phyloP scores from a whole-genome alignment of 2,888 invertebrate genomes.

The Xiphydria camelus region DNA sequence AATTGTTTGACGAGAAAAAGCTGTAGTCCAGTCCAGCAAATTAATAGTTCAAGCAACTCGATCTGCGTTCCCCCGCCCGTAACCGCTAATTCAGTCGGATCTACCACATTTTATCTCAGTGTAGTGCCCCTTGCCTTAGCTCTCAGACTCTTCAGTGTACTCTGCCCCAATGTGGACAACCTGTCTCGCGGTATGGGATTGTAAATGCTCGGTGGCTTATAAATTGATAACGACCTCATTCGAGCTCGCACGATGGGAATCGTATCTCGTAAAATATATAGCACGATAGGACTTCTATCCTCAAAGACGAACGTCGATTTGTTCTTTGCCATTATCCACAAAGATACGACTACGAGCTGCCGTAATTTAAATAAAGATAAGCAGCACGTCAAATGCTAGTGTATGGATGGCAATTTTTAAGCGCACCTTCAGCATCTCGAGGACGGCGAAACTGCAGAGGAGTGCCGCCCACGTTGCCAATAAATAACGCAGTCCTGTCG shows the following conservation, averaged over 20 bases:
- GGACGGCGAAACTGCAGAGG: conserved; percentile 7
- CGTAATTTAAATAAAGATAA: too few species aligned
- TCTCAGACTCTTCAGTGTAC: neutral
- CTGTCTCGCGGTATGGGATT: neutral
- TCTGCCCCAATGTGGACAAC: neutral
- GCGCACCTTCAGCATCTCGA: conserved; percentile 7
- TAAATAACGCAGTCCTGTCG: conserved; percentile 8
- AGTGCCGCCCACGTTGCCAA: conserved; percentile 7
- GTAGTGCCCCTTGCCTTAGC: neutral
- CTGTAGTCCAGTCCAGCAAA: too few species aligned
- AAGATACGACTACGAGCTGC: too few species aligned
- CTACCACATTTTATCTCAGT: too few species aligned
- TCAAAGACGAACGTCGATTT: conserved; percentile 2
- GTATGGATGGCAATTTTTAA: neutral
- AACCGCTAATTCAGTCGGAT: too few species aligned
- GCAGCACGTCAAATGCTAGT: too few species aligned
- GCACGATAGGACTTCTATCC: conserved; percentile 10
- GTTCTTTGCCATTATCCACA: conserved; percentile 5
- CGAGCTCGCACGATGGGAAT: neutral
- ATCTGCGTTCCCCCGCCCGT: too few species aligned
- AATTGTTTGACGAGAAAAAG: too few species aligned
- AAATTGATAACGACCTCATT: neutral
- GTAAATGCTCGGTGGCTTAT: neutral
- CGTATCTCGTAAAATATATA: conserved; percentile 3
- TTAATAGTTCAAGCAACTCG: too few species aligned